phyloP scores from a whole-genome alignment of 23 tunicate species.

The Diplosoma virens region DNA sequence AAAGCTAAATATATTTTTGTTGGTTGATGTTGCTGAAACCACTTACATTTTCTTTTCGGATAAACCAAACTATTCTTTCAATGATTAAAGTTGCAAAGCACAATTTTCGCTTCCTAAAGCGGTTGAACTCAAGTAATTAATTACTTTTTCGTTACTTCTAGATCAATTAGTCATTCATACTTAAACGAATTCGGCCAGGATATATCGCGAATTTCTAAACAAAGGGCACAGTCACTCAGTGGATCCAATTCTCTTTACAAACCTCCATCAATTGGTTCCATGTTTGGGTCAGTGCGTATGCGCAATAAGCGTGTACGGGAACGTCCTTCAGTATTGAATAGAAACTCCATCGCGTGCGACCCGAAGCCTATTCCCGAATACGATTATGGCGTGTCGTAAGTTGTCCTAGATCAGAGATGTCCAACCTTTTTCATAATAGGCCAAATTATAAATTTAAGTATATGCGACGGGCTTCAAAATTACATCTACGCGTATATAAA shows the following conservation, averaged over 20 bases:
- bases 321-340: conserved; percentile 17
- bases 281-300: conserved; percentile 89
- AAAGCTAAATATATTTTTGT: too few species aligned
- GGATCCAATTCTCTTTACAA: conserved; percentile 24
- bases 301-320: conserved; percentile 71
- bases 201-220: background rate
- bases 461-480: too few species aligned
- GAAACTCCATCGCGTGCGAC: conserved; percentile 81
- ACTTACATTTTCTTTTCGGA: too few species aligned
- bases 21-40: too few species aligned
- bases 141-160: too few species aligned
- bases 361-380: conserved; percentile 43
- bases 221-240: background rate
- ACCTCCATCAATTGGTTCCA: conserved; percentile 66
- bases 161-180: conserved; percentile 74
- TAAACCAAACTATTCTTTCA: too few species aligned
- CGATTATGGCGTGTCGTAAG: conserved; percentile 1
- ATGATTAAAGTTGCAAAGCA: too few species aligned
- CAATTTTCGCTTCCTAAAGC: too few species aligned
- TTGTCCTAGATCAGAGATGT: background rate
- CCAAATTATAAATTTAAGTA: too few species aligned
- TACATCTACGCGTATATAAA: too few species aligned
- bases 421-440: background rate
- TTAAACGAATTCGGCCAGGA: conserved; percentile 67
- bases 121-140: too few species aligned